These are phyloP conservation scores for Metellina segmentata DNA, from an alignment of 2,888 invertebrate species.

Conservation along the genomic window DNA sequence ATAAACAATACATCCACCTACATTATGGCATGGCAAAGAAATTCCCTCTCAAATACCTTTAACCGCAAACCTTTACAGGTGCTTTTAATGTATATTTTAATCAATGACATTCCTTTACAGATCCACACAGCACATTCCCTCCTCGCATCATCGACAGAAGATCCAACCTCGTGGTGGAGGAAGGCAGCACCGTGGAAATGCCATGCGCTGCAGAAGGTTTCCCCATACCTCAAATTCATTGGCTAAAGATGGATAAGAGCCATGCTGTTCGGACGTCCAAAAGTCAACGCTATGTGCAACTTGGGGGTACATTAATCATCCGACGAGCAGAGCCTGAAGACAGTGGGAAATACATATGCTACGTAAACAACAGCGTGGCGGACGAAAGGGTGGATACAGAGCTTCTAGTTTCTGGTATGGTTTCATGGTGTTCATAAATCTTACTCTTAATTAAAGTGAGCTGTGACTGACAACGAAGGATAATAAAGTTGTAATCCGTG, in stretches of 20 bases:
- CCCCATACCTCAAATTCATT: slow-evolving; percentile 89
- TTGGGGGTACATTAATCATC: slow-evolving; percentile 81
- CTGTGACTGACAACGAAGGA: background rate
- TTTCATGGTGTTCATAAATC: background rate
- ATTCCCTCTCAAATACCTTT: too few species aligned
- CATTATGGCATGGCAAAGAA: too few species aligned
- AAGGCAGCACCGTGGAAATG: slow-evolving; percentile 83
- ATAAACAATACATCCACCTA: too few species aligned
- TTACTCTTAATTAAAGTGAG: too few species aligned
- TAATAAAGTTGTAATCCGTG: background rate
- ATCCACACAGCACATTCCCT: slow-evolving; percentile 77
- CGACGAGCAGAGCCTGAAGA: slow-evolving; percentile 79
- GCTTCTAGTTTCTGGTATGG: slow-evolving; percentile 80
- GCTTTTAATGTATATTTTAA: too few species aligned
- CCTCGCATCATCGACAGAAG: slow-evolving; percentile 75
- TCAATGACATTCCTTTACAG: too few species aligned
- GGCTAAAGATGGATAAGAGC: slow-evolving; percentile 71
- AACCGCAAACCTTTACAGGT: too few species aligned
- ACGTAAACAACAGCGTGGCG: slow-evolving; percentile 80
- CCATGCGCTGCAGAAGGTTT: slow-evolving; percentile 87
- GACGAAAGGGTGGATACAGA: slow-evolving; percentile 79
- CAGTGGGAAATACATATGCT: slow-evolving; percentile 81
- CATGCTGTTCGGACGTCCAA: slow-evolving; percentile 55
- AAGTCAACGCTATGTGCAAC: slow-evolving; percentile 78
- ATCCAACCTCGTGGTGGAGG: slow-evolving; percentile 61